These are phyloP conservation scores for Passerculus sandwichensis DNA, from an alignment of 2,797 vertebrate species.

Conservation along the genomic window DNA sequence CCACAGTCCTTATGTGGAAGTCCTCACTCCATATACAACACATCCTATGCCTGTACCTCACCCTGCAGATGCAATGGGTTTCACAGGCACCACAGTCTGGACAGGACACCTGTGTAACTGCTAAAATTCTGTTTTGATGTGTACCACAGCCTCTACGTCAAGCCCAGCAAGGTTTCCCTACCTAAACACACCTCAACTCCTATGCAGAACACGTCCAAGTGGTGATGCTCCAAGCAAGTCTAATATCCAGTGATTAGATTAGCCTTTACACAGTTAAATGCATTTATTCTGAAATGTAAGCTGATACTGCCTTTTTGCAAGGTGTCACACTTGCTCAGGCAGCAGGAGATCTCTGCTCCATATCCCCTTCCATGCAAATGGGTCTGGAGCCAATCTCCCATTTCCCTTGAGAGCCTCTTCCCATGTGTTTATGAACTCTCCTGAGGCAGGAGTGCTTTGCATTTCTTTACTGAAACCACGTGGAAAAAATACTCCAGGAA, in stretches of 20 bases:
- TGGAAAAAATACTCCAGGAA: neutral
- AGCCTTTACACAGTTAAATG: neutral
- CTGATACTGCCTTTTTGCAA: neutral
- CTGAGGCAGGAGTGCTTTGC: neutral
- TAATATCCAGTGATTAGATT: neutral
- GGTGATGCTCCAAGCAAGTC: neutral
- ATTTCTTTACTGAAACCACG: neutral
- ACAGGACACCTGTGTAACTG: fast-evolving
- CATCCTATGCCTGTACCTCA: neutral
- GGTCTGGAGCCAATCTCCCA: neutral
- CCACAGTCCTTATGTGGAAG: neutral
- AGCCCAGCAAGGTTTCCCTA: neutral
- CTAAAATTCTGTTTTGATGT: too few species aligned
- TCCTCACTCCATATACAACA: neutral
- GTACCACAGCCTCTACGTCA: neutral
- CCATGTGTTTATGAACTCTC: neutral
- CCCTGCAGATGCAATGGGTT: neutral
- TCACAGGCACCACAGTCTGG: neutral
- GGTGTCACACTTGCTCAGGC: neutral
- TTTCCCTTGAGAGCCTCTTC: neutral
- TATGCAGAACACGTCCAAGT: fast-evolving
- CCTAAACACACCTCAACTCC: neutral
- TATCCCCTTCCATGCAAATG: neutral
- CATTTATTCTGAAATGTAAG: neutral
- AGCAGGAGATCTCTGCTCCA: neutral